Percentiles rank a stretch among this genome's conserved stretches.
Conservation (phyloP, 2,888 invertebrate genomes). For the Drosophila neotestacea region DNA sequence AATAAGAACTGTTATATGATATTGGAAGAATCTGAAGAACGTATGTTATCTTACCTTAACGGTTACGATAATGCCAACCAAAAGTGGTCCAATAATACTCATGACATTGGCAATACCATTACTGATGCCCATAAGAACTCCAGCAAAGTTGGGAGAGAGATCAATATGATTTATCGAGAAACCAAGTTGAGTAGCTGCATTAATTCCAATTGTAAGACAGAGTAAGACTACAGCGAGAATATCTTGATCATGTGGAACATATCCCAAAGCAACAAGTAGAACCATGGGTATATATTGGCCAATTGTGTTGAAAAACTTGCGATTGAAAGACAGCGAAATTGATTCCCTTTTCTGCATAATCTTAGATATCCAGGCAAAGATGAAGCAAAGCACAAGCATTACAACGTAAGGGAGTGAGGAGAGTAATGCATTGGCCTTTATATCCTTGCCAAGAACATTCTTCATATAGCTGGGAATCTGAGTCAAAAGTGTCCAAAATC, state of each 20-base stretch:
- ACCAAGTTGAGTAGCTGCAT: slow-evolving; percentile 87
- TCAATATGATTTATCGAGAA: slow-evolving; percentile 89
- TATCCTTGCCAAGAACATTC: slow-evolving; percentile 89
- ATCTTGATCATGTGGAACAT: slow-evolving; percentile 82
- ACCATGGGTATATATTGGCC: slow-evolving; percentile 86
- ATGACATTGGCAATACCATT: slow-evolving; percentile 88
- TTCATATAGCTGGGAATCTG: slow-evolving; percentile 90
- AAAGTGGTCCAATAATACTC: slow-evolving; percentile 88
- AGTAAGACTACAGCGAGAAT: slow-evolving; percentile 86
- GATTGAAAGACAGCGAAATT: slow-evolving; percentile 82
- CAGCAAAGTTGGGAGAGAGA: slow-evolving; percentile 89
- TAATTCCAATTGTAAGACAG: slow-evolving; percentile 87
- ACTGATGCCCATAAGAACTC: slow-evolving; percentile 89
- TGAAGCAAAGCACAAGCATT: slow-evolving; percentile 86
- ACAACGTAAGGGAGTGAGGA: slow-evolving; percentile 87
- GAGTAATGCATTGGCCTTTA: slow-evolving; percentile 87
- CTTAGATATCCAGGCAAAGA: slow-evolving; percentile 87
- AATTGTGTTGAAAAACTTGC: slow-evolving; percentile 84
- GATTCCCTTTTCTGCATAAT: slow-evolving; percentile 78
- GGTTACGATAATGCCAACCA: slow-evolving; percentile 87
- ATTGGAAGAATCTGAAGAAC: neutral
- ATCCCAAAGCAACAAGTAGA: slow-evolving; percentile 87
- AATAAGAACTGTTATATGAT: neutral
- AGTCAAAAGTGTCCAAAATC: slow-evolving; percentile 90
- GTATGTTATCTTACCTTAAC: slow-evolving; percentile 85